Evolutionary conservation across 2,888 invertebrate species (phyloP), one percentile per base, ranked within the genome.

Genomic region (Melanchra persicariae): DNA sequence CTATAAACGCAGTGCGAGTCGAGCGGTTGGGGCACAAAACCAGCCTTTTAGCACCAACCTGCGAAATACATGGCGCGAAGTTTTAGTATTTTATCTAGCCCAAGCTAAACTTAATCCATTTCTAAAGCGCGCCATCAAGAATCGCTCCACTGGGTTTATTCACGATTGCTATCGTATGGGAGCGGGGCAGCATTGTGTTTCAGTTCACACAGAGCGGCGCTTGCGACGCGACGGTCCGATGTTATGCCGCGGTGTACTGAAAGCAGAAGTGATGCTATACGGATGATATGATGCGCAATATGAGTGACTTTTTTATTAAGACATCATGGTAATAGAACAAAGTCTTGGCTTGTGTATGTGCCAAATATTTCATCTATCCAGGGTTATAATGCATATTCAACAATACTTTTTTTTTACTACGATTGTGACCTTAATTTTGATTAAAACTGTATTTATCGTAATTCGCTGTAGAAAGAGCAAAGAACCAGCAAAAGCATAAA

Each of bases 131-230:
- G 81, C 79, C 87, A 89, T 90, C 88, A 87, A 88, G 87, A 82
- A 89, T 90, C 90, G 88, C 88, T 85, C 85, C 85, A 85, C 78
- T 84, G 84, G 71, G 77, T 91, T 89, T 89, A 88, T 91, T 91
- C 91, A 89, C 82, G 92, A 92, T 92, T 80, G 81, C 84, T 91
- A 92, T 92, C 92, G 77, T 87, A 88, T 90, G 90, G 87, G 90
- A 83, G 88, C 84, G 77, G 75, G 85, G 70, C 78, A 79, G 81
- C 88, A 90, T 90, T 90, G 90, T 90, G 83, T 88, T 82, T 70
- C 67, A 68, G 84, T 87, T 90, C 89, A 87, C 90, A 89, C 85
- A 85, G n/a, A n/a, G 84, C 70, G 74, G 73, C 84, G 80, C 78
- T 84, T 62, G 81, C 71, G 66, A 63, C 30, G 30, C 30, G 30